These are phyloP conservation scores for Aphodius granarius DNA, from an alignment of 2,888 invertebrate species.

Conservation along the genomic window DNA sequence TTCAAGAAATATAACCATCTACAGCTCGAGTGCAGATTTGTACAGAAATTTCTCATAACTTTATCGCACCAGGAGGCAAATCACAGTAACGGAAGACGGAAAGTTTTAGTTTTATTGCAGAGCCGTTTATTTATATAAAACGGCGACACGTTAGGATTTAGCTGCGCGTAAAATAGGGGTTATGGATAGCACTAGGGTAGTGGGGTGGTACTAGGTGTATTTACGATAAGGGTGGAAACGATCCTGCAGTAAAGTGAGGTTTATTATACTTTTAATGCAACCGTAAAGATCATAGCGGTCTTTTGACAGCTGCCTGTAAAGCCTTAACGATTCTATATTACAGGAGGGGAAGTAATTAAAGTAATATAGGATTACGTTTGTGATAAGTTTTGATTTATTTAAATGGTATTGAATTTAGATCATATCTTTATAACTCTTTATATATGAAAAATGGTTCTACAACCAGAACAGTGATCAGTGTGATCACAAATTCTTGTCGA, in stretches of 20 bases:
- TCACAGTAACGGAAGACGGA: neutral
- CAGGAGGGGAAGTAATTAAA: neutral
- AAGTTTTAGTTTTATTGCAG: neutral
- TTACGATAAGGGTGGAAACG: neutral
- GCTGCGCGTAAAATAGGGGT: neutral
- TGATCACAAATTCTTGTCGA: too few species aligned
- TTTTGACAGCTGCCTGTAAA: neutral
- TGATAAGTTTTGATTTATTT: neutral
- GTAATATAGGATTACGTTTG: neutral
- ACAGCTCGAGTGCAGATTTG: neutral
- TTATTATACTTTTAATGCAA: neutral
- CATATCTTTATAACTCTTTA: too few species aligned
- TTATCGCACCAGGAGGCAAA: neutral
- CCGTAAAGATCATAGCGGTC: neutral
- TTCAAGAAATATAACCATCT: neutral
- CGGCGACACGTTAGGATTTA: neutral
- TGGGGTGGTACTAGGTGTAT: neutral
- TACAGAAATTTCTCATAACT: neutral
- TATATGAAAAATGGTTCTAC: too few species aligned
- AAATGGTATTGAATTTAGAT: too few species aligned
- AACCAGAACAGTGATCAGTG: too few species aligned
- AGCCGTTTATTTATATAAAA: neutral
- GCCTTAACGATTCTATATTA: neutral
- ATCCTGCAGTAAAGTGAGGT: neutral
- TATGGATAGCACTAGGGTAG: neutral